These are phyloP conservation scores for Amblyornis subalaris DNA, from an alignment of 2,113 vertebrate species.

Conservation along the genomic window DNA sequence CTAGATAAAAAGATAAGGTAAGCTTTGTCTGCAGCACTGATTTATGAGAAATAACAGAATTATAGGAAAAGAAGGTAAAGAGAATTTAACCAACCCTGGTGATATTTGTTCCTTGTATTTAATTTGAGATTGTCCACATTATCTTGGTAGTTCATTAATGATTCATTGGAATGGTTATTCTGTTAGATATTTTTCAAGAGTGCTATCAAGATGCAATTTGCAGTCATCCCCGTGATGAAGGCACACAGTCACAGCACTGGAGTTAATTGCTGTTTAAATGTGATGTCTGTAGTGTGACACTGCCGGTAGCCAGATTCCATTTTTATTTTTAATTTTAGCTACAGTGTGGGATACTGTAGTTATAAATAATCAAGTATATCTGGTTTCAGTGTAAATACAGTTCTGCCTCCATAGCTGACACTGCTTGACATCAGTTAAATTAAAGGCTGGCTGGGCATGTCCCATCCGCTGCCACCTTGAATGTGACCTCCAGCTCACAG, in stretches of 20 bases:
- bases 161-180: not conserved
- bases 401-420: conserved; percentile 13
- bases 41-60: not conserved
- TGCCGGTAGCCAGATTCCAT: not conserved
- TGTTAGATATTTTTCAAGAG: not conserved
- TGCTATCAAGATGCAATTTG: not conserved
- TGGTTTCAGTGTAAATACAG: conserved; percentile 2
- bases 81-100: not conserved
- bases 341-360: not conserved
- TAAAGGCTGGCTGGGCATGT: conserved; percentile 24
- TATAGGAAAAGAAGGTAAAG: not conserved
- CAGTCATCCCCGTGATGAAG: not conserved
- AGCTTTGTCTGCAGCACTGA: not conserved
- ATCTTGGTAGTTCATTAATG: conserved; percentile 40
- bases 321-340: conserved; percentile 15
- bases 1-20: not conserved
- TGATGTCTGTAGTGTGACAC: not conserved
- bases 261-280: conserved; percentile 31
- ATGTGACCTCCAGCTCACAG: conserved; percentile 1
- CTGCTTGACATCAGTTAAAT: conserved; percentile 21
- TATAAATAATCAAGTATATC: not conserved
- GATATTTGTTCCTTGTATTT: conserved; percentile 50
- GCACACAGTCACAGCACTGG: not conserved
- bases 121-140: conserved; percentile 11
- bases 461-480: conserved; percentile 3